These are phyloP conservation scores for Tenthredo notha DNA, from an alignment of 2,888 invertebrate species.

Conservation along the genomic window DNA sequence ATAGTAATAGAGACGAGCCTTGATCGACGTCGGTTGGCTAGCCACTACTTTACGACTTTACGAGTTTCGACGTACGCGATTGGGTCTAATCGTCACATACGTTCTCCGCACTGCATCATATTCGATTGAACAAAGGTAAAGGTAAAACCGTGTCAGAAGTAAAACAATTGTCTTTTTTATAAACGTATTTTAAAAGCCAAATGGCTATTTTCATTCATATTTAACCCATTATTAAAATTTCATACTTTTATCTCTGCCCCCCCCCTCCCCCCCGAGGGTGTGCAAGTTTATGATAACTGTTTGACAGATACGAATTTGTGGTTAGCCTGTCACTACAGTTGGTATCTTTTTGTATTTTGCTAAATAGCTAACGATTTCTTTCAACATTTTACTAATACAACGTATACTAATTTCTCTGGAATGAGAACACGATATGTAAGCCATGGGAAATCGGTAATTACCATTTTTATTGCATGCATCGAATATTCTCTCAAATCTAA, in stretches of 20 bases:
- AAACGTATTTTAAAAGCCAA: background rate
- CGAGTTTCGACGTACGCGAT: slow-evolving; percentile 19
- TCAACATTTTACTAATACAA: slow-evolving; percentile 15
- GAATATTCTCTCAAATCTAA: background rate
- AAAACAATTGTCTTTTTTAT: background rate
- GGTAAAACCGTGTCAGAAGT: slow-evolving; percentile 38
- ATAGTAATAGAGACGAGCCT: slow-evolving; percentile 9
- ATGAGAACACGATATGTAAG: background rate
- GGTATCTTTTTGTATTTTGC: slow-evolving; percentile 35
- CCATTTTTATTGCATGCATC: background rate
- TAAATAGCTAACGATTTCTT: slow-evolving; percentile 4
- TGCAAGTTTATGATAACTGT: background rate
- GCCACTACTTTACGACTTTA: background rate
- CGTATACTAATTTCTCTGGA: background rate
- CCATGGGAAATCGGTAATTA: background rate
- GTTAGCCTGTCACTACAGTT: slow-evolving; percentile 41
- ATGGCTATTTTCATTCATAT: background rate
- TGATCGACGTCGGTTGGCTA: slow-evolving; percentile 34
- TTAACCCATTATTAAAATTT: background rate
- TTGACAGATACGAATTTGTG: slow-evolving; percentile 40
- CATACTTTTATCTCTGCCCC: background rate
- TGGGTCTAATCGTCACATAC: slow-evolving; percentile 27
- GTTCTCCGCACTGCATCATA: slow-evolving; percentile 41
- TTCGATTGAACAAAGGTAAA: slow-evolving; percentile 48
- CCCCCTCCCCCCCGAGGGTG: background rate